Evolutionary conservation across 37 sponge, comb jelly and placozoan genomes (phyloP).

Genomic region (Oscarella lobularis): DNA sequence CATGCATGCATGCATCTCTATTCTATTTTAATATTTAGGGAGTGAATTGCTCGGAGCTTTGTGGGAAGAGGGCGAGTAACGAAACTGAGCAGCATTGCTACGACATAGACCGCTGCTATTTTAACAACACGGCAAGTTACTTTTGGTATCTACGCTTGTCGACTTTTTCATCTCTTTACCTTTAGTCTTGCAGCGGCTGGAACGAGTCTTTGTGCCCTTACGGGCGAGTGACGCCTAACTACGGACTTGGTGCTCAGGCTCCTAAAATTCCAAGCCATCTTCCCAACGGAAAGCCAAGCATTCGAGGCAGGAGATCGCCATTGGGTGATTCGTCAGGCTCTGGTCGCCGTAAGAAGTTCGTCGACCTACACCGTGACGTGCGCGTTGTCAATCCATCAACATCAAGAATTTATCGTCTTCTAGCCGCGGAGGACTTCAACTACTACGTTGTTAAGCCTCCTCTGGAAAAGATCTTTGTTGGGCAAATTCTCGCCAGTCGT

Average conservation of each 20-base stretch:
- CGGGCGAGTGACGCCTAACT: neutral
- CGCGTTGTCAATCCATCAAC: neutral
- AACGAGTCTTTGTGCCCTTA: neutral
- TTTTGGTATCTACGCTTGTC: too few species aligned
- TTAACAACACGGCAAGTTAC: too few species aligned
- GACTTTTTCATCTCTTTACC: too few species aligned
- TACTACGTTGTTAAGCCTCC: neutral
- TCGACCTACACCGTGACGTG: neutral
- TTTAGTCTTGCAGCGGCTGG: neutral
- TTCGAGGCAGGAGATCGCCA: neutral
- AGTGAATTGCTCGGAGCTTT: neutral
- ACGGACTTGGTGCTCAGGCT: neutral
- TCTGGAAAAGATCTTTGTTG: neutral
- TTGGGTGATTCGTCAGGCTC: too few species aligned
- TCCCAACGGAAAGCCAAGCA: neutral
- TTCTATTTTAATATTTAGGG: neutral
- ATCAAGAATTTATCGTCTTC: neutral
- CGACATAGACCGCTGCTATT: neutral
- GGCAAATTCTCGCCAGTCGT: neutral
- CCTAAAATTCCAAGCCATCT: neutral
- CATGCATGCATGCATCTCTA: too few species aligned
- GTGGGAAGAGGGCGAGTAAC: neutral
- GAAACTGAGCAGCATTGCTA: neutral
- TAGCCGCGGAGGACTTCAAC: neutral
- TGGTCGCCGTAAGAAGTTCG: neutral